Conservation (phyloP, 2,888 invertebrate species). For the Cheilosia grossa region DNA sequence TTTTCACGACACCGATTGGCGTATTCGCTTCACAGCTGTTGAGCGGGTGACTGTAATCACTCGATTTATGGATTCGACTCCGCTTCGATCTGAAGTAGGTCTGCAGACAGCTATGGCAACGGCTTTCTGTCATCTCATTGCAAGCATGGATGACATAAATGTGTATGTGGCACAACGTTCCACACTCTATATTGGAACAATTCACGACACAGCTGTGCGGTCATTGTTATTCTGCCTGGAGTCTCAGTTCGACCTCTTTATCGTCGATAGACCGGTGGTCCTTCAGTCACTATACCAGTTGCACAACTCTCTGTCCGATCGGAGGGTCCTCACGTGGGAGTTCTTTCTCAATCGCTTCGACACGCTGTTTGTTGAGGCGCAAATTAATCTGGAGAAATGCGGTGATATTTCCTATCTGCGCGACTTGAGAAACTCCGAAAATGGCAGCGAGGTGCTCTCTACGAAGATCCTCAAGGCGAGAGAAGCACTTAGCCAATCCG, state of each 20-base stretch:
- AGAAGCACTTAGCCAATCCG: constrained; percentile 91
- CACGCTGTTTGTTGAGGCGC: constrained; percentile 97
- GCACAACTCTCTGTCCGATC: constrained; percentile 95
- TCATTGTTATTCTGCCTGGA: constrained; percentile 96
- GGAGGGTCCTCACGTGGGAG: constrained; percentile 96
- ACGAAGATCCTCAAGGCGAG: constrained; percentile 94
- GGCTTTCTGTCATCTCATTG: constrained; percentile 97
- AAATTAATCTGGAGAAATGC: constrained; percentile 93
- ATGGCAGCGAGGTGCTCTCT: constrained; percentile 92
- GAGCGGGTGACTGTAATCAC: constrained; percentile 97
- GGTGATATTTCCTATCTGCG: constrained; percentile 93
- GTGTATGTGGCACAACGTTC: constrained; percentile 97
- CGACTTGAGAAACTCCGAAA: constrained; percentile 94
- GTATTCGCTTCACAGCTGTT: constrained; percentile 95
- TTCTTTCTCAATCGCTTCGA: constrained; percentile 99
- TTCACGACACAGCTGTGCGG: constrained; percentile 94
- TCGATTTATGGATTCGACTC: constrained; percentile 95
- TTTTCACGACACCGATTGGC: constrained; percentile 95
- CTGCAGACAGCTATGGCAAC: constrained; percentile 97
- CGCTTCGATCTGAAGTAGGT: constrained; percentile 91
- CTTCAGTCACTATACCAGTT: constrained; percentile 97
- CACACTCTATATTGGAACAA: constrained; percentile 95
- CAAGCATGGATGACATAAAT: constrained; percentile 97
- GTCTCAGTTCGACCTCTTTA: constrained; percentile 98
- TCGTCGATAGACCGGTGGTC: constrained; percentile 98